Evolutionary conservation across 2,888 invertebrate genomes (phyloP), one percentile per base, ranked within the genome.

Genomic region (Coelinius sp.): DNA sequence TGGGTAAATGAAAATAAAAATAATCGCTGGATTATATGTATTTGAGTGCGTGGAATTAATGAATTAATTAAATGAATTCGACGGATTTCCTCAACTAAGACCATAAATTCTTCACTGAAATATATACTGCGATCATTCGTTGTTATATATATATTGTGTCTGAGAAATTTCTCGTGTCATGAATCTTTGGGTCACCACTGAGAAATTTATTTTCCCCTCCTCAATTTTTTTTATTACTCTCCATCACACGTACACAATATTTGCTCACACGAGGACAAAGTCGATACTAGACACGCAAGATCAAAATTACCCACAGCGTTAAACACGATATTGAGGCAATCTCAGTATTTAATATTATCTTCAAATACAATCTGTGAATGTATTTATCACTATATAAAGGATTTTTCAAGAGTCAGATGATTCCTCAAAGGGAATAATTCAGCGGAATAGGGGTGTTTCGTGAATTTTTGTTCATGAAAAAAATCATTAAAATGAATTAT

Each of bases 201-300:
- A 68, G 5, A 64, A 44, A 68, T 49, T 49, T 66, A 66, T 66
- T 66, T 22, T 35, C 44, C 25, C 20, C 62, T 12, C 44, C 20
- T 62, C 31, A 20, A 7, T 31, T 22, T 53, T 14, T 22, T 44
- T 27, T 69, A 25, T 44, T 22, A 41, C 49, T 46, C 20, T 35
- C 17, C 6, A 64, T 24, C 31, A n/a, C 27, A 20, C 35, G 22
- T 22, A 69, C 31, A 64, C 24, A 52, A 52, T 64, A 63, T 68
- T 63, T 27, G 52, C 20, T 63, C 76, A 71, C 73, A 75, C 73
- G 76, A 78, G 78, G 74, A 77, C 77, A 75, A 75, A 75, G 78
- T 80, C 79, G 78, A 82, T 82, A 82, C 75, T 70, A 70, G 65
- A 77, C 81, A 81, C 81, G 82, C 82, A 75, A 81, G 76, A 73